Percentiles rank a stretch among this genome's conserved stretches.
phyloP scores from a whole-genome alignment of 2,797 vertebrate genomes.

The Mionectes olivaceus region DNA sequence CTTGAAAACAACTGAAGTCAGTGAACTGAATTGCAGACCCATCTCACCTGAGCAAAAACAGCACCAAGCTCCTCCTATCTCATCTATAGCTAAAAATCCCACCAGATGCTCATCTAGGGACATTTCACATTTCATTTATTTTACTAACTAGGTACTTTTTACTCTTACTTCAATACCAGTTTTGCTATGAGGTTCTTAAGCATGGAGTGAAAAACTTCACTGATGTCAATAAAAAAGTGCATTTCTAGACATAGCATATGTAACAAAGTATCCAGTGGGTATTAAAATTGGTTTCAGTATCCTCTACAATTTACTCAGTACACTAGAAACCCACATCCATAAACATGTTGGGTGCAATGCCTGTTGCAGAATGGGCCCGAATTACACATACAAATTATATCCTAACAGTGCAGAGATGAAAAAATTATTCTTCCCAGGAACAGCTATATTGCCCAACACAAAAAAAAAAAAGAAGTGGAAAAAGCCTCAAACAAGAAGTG shows the following conservation, averaged over 20 bases:
- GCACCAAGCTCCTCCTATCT: background rate
- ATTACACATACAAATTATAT: background rate
- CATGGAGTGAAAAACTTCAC: background rate
- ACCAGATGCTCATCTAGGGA: background rate
- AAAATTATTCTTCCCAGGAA: background rate
- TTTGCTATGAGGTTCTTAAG: background rate
- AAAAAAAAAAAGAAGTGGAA: background rate
- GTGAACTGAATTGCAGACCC: background rate
- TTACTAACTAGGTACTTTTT: background rate
- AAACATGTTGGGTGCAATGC: background rate
- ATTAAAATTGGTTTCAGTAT: background rate
- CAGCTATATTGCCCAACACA: background rate
- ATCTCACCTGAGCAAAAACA: accelerated
- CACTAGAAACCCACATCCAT: background rate
- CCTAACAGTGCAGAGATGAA: background rate
- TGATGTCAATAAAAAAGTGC: background rate
- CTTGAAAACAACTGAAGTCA: background rate
- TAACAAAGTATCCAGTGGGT: background rate
- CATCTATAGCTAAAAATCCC: background rate
- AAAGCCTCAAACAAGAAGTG: background rate
- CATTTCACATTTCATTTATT: background rate
- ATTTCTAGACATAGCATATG: background rate
- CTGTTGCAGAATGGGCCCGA: background rate
- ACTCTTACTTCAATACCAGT: background rate
- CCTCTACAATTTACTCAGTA: background rate